phyloP scores from a whole-genome alignment of 2,888 invertebrate genomes.

The Saturnia pavonia region DNA sequence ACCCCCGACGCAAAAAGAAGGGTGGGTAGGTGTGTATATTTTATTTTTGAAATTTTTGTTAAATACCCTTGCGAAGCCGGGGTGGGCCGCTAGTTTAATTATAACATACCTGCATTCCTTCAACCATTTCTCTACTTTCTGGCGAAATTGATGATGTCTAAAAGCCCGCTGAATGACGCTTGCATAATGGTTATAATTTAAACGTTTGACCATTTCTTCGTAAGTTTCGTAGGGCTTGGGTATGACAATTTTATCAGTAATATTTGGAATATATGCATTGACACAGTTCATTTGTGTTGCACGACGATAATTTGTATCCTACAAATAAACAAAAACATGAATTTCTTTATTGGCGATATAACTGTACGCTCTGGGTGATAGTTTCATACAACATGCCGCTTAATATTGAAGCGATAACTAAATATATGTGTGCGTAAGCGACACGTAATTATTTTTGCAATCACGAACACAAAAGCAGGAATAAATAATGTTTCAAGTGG shows the following conservation, averaged over 20 bases:
- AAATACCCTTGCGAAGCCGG: no score
- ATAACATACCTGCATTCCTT: conserved; percentile 59
- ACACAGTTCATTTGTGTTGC: conserved; percentile 84
- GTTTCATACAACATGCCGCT: no score
- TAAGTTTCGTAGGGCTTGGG: conserved; percentile 85
- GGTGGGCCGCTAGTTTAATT: no score
- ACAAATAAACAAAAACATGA: conserved; percentile 31
- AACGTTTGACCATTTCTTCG: conserved; percentile 81
- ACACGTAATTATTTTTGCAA: no score
- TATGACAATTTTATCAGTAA: conserved; percentile 83
- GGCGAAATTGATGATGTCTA: conserved; percentile 79
- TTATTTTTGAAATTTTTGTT: no score
- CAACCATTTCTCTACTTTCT: conserved; percentile 65
- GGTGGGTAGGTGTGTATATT: no score
- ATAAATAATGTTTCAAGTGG: no score
- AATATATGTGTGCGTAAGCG: no score
- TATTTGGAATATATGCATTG: conserved; percentile 82
- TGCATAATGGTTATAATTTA: conserved; percentile 81
- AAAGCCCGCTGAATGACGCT: conserved; percentile 85
- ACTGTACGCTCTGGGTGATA: no score
- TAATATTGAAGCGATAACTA: no score
- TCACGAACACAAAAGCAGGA: no score
- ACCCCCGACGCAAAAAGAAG: no score
- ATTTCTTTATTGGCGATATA: not conserved
- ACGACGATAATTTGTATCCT: conserved; percentile 79